Conservation (phyloP, 2,888 invertebrate genomes). For the Thyatira batis region DNA sequence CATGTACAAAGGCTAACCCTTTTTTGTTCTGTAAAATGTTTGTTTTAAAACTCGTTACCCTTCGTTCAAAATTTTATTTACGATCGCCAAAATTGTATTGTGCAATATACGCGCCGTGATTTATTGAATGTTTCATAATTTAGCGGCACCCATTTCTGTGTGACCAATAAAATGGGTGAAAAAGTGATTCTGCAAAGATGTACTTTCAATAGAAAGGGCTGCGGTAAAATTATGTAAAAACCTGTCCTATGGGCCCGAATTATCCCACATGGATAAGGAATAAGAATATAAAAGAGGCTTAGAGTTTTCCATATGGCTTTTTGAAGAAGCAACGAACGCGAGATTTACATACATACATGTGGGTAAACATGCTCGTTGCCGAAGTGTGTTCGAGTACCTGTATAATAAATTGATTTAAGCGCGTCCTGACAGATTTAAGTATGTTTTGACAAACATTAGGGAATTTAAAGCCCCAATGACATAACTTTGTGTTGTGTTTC, state of each 20-base stretch:
- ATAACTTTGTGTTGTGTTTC: conserved; percentile 67
- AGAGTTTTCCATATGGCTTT: conserved; percentile 75
- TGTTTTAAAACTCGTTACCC: conserved; percentile 75
- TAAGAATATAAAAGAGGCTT: conserved; percentile 80
- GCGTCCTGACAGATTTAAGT: conserved; percentile 76
- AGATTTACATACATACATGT: conserved; percentile 75
- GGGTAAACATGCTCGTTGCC: conserved; percentile 65
- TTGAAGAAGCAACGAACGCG: conserved; percentile 68
- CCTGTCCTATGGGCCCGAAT: conserved; percentile 77
- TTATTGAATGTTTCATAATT: conserved; percentile 74
- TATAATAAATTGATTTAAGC: conserved; percentile 81
- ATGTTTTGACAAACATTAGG: conserved; percentile 78
- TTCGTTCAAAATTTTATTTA: conserved; percentile 69
- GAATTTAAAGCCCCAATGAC: conserved; percentile 70
- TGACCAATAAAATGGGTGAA: conserved; percentile 57
- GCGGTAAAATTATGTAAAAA: conserved; percentile 78
- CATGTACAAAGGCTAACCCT: conserved; percentile 62
- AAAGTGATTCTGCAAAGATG: conserved; percentile 52
- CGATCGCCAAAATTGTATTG: conserved; percentile 65
- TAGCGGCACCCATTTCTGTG: conserved; percentile 48
- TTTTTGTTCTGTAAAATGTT: conserved; percentile 69
- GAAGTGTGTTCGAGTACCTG: conserved; percentile 71
- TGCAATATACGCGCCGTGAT: conserved; percentile 63
- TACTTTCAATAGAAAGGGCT: conserved; percentile 63
- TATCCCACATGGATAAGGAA: conserved; percentile 79